These are phyloP conservation scores for Oreochromis niloticus DNA, from an alignment of 2,113 vertebrate species.

Conservation along the genomic window DNA sequence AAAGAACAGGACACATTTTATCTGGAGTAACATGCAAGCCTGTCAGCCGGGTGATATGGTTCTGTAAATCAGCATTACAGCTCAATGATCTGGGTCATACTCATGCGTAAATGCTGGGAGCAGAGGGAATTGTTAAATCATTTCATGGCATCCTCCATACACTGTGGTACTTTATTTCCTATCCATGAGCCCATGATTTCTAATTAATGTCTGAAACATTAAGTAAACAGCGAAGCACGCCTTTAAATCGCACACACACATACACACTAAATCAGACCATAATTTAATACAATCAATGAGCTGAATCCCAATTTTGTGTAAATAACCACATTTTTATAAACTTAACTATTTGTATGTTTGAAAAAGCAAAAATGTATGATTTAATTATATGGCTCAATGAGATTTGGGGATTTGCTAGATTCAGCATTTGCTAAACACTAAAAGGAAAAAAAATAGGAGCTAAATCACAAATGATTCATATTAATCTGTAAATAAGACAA, in stretches of 20 bases:
- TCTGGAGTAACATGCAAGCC: slow-evolving; percentile 13
- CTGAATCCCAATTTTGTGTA: neutral
- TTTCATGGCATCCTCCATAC: neutral
- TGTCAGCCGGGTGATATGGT: slow-evolving; percentile 31
- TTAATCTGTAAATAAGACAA: neutral
- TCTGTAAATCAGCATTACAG: slow-evolving; percentile 26
- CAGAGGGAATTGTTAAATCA: neutral
- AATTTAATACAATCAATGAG: neutral
- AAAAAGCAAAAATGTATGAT: neutral
- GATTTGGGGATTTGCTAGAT: neutral
- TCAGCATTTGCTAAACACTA: neutral
- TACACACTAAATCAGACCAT: neutral
- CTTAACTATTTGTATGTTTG: neutral
- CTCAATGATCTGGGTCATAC: slow-evolving; percentile 19
- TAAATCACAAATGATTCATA: neutral
- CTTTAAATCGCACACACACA: neutral
- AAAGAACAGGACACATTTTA: neutral
- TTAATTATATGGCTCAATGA: neutral
- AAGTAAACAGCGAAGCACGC: neutral
- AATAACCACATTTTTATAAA: neutral
- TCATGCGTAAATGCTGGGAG: neutral
- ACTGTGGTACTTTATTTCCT: neutral
- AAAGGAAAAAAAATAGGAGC: neutral
- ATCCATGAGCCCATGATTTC: neutral
- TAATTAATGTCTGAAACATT: neutral